A percentile compares a stretch with the other conserved stretches of the same genome.
phyloP scores from a whole-genome alignment of 2,797 vertebrate genomes.

The Glossophaga mutica region DNA sequence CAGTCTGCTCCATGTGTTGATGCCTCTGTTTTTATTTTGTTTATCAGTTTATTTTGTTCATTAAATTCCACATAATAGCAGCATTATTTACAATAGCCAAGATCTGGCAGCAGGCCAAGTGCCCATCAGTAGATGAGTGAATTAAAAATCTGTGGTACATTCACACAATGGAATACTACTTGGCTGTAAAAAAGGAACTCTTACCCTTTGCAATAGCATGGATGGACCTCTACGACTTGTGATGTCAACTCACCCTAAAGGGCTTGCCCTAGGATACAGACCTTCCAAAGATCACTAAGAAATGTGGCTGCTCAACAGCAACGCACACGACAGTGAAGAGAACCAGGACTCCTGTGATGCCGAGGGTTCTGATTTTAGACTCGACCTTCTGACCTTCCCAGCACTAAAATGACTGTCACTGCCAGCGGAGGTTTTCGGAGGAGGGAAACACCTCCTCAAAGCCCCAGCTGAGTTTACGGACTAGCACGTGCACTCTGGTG shows the following conservation, averaged over 20 bases:
- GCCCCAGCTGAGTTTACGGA: not conserved
- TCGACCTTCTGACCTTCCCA: not conserved
- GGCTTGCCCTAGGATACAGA: not conserved
- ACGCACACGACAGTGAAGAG: not conserved
- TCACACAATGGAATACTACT: not conserved
- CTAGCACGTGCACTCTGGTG: not conserved
- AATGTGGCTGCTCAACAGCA: not conserved
- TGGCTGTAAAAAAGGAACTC: not conserved
- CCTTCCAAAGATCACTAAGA: not conserved
- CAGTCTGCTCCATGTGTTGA: not conserved
- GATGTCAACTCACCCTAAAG: not conserved
- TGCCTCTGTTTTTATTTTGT: not conserved
- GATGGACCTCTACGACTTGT: not conserved
- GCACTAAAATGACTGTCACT: not conserved
- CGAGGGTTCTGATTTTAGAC: not conserved
- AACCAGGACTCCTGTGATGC: no score
- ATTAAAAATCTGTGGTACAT: not conserved
- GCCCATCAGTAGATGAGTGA: not conserved
- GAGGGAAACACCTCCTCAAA: not conserved
- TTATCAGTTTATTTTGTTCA: not conserved
- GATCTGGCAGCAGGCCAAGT: not conserved
- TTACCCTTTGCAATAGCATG: not conserved
- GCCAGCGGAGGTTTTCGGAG: not conserved
- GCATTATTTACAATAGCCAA: not conserved
- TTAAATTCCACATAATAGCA: not conserved